A percentile compares a stretch with the other conserved stretches of the same genome.
These are phyloP conservation scores for Mythimna lalbum DNA, from an alignment of 2,888 invertebrate species.

Conservation along the genomic window DNA sequence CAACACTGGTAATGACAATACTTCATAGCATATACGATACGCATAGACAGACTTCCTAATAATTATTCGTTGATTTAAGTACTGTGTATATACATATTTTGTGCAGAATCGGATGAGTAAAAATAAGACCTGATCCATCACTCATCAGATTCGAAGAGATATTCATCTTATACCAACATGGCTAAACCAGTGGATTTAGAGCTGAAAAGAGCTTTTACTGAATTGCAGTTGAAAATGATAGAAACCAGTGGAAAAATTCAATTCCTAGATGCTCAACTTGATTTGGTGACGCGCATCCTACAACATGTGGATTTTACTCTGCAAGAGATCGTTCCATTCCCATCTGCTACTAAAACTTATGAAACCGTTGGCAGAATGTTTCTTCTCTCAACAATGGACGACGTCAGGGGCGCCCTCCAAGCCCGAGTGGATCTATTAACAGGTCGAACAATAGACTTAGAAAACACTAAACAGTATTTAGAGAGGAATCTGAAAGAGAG, in stretches of 20 bases:
- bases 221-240: constrained; percentile 95
- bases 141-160: constrained; percentile 1
- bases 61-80: too few relatives aligned
- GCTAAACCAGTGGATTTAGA: constrained; percentile 90
- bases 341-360: constrained; percentile 93
- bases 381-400: constrained; percentile 92
- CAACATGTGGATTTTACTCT: constrained; percentile 94
- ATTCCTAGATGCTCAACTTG: constrained; percentile 94
- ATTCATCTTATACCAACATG: constrained; percentile 68
- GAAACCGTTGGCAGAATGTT: constrained; percentile 97
- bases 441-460: constrained; percentile 93
- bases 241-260: constrained; percentile 95
- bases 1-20: too few relatives aligned
- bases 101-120: too few relatives aligned
- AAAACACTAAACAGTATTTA: constrained; percentile 94
- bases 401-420: constrained; percentile 92
- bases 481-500: constrained; percentile 96
- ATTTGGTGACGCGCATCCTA: constrained; percentile 92
- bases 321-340: constrained; percentile 91
- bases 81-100: too few relatives aligned
- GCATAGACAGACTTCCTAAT: too few relatives aligned
- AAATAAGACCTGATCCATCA: constrained; percentile 1
- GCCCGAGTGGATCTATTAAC: constrained; percentile 90
- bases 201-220: constrained; percentile 94
- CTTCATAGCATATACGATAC: too few relatives aligned